Evolutionary conservation across 2,888 invertebrate genomes (phyloP).

Genomic region (Pandemis corylana): DNA sequence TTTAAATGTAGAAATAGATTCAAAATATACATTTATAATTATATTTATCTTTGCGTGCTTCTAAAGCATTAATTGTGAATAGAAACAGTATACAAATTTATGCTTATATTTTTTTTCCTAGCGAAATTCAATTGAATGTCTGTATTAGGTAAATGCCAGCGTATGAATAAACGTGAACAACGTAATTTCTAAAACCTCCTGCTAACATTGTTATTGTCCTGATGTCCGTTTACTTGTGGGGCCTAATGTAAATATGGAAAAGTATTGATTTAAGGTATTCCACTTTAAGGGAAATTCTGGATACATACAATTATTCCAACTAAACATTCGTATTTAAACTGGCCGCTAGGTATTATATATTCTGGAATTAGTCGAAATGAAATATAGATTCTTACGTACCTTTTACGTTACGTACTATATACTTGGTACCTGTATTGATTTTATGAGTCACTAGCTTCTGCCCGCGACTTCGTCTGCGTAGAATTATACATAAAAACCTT

Average conservation of each 20-base stretch:
- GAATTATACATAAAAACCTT: too few relatives aligned
- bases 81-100: slow-evolving; percentile 30
- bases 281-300: neutral
- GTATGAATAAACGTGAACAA: slow-evolving; percentile 7
- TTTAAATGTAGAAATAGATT: slow-evolving; percentile 51
- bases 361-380: neutral
- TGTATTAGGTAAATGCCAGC: slow-evolving; percentile 14
- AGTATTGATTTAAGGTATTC: neutral
- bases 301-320: neutral
- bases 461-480: too few relatives aligned
- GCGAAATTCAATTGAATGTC: slow-evolving; percentile 27
- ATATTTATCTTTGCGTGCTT: slow-evolving; percentile 51
- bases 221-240: slow-evolving; percentile 12
- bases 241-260: slow-evolving; percentile 29
- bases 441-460: too few relatives aligned
- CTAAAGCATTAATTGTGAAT: slow-evolving; percentile 50
- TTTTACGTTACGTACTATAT: too few relatives aligned
- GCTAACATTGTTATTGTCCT: neutral
- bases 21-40: slow-evolving; percentile 47
- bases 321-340: neutral
- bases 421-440: too few relatives aligned
- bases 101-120: slow-evolving; percentile 25
- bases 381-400: neutral
- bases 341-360: neutral
- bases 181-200: neutral